phyloP scores from a whole-genome alignment of 2,113 vertebrate genomes.

The Vulpes vulpes region DNA sequence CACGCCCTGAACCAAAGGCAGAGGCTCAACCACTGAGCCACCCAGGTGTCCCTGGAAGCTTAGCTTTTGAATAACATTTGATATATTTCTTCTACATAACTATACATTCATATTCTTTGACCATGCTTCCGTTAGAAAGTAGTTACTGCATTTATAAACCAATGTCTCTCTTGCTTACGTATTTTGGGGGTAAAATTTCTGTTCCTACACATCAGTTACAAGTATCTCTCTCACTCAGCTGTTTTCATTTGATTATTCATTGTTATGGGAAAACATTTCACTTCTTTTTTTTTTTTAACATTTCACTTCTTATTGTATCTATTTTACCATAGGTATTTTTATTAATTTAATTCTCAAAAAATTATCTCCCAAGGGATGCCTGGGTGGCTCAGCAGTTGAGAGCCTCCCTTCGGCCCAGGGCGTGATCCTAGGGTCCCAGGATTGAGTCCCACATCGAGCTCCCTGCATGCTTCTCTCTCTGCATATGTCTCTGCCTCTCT shows the following conservation, averaged over 20 bases:
- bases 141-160: conserved; percentile 29
- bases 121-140: not conserved
- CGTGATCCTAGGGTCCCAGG: too few relatives aligned
- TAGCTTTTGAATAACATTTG: conserved; percentile 4
- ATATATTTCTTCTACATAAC: not conserved
- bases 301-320: conserved; percentile 28
- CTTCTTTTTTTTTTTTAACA: not conserved
- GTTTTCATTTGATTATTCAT: conserved; percentile 41
- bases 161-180: not conserved
- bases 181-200: conserved; percentile 40
- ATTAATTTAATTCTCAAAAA: conserved; percentile 45
- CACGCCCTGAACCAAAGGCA: too few relatives aligned
- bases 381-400: too few relatives aligned
- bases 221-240: not conserved
- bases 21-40: too few relatives aligned
- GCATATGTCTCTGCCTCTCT: too few relatives aligned
- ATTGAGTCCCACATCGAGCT: too few relatives aligned
- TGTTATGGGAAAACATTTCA: not conserved
- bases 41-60: not conserved
- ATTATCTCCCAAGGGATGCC: not conserved
- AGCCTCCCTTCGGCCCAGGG: too few relatives aligned
- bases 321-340: conserved; percentile 7
- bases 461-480: too few relatives aligned
- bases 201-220: not conserved
- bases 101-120: not conserved